phyloP scores from a whole-genome alignment of 2,113 vertebrate species.

The Scomber colias region DNA sequence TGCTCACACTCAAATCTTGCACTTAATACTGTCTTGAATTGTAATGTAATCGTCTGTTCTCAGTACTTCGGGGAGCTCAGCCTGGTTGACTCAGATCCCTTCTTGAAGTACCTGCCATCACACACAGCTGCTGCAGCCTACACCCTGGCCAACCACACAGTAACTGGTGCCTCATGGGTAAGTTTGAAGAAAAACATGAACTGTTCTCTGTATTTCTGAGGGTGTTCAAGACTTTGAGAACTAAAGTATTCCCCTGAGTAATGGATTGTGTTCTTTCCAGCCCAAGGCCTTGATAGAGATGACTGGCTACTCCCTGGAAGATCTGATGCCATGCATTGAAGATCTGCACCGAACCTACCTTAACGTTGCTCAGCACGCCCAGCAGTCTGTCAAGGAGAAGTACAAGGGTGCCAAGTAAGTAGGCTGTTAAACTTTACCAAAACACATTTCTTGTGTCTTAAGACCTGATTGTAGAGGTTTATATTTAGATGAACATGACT shows the following conservation, averaged over 20 bases:
- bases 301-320: conserved; percentile 91
- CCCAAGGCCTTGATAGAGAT: conserved; percentile 86
- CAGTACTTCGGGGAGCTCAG: conserved; percentile 96
- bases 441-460: too few relatives aligned
- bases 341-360: conserved; percentile 93
- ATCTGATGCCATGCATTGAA: conserved; percentile 91
- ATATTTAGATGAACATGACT: too few relatives aligned
- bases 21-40: too few relatives aligned
- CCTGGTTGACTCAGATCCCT: conserved; percentile 94
- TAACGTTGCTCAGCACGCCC: conserved; percentile 90
- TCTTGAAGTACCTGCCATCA: conserved; percentile 95
- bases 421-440: too few relatives aligned
- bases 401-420: conserved; percentile 95
- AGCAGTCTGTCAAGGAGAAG: conserved; percentile 96
- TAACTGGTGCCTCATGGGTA: conserved; percentile 93
- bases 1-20: too few relatives aligned
- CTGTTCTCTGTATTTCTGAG: too few relatives aligned
- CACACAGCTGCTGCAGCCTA: conserved; percentile 93
- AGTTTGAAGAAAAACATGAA: conserved; percentile 8
- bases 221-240: too few relatives aligned
- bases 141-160: conserved; percentile 87
- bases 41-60: not conserved
- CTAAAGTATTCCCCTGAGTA: not conserved
- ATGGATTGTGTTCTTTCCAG: conserved; percentile 71
- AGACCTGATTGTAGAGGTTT: too few relatives aligned